These are phyloP conservation scores for Chrysogorgia sp. DNA, from an alignment of 92 coral and sea anemone species.

Conservation along the genomic window DNA sequence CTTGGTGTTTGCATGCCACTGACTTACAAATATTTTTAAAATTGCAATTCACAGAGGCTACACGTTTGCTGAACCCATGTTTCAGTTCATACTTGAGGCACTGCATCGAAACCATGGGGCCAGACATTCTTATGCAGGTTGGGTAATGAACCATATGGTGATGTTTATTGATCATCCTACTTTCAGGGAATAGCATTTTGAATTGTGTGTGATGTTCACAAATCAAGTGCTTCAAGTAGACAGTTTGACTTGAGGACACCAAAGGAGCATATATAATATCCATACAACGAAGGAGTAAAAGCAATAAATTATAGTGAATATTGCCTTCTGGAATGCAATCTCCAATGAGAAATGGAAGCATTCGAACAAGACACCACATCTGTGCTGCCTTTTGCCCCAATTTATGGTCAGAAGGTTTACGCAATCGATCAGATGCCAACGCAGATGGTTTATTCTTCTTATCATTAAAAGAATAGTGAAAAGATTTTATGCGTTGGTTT, in stretches of 20 bases:
- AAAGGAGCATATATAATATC: slow-evolving; percentile 14
- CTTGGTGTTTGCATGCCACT: slow-evolving; percentile 21
- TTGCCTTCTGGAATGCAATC: too few species aligned
- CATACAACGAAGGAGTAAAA: slow-evolving; percentile 13
- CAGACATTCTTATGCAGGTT: slow-evolving; percentile 10
- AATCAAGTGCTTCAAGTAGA: slow-evolving; percentile 6
- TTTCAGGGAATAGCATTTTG: too few species aligned
- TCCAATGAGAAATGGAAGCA: too few species aligned
- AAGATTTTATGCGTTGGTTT: slow-evolving; percentile 16
- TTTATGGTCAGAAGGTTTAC: background rate
- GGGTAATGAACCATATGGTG: slow-evolving; percentile 35
- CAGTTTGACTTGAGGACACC: background rate
- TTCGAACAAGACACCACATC: slow-evolving; percentile 33
- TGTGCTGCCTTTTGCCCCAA: slow-evolving; percentile 26
- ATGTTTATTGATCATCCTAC: too few species aligned
- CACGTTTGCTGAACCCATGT: slow-evolving; percentile 1
- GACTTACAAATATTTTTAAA: slow-evolving; percentile 32
- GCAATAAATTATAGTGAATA: background rate
- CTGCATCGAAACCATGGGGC: slow-evolving; percentile 9
- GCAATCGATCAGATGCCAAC: background rate
- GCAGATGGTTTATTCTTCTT: slow-evolving; percentile 27
- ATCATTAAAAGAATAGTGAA: slow-evolving; percentile 2
- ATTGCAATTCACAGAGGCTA: too few species aligned
- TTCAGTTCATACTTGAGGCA: too few species aligned
- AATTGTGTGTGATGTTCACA: slow-evolving; percentile 6